A percentile compares a stretch with the other conserved stretches of the same genome.
phyloP scores from a whole-genome alignment of 2,797 vertebrate species.

The Leucoraja ocellata region DNA sequence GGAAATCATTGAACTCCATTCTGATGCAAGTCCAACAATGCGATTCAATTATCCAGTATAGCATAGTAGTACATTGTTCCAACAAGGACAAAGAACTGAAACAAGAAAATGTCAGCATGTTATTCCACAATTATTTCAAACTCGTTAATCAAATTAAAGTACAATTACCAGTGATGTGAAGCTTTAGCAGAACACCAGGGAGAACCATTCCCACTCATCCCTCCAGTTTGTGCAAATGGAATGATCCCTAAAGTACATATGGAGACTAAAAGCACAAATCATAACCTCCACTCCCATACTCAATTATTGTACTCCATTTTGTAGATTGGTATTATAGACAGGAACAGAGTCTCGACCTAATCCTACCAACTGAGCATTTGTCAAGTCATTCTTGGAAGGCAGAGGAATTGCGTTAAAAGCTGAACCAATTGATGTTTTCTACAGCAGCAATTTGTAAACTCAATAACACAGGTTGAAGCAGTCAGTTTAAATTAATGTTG shows the following conservation, averaged over 20 bases:
- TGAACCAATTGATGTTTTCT: background rate
- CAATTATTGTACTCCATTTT: background rate
- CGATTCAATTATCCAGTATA: slow-evolving; percentile 55
- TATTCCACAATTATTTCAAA: too few relatives aligned
- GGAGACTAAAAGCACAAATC: background rate
- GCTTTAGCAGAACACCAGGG: background rate
- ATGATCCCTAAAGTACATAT: background rate
- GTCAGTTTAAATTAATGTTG: background rate
- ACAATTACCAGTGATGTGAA: background rate
- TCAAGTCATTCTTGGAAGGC: background rate
- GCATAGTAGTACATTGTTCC: slow-evolving; percentile 65
- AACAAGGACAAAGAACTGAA: slow-evolving; percentile 64
- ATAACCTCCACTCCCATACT: background rate
- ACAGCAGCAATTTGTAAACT: background rate
- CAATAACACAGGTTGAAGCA: background rate
- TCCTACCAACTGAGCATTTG: background rate
- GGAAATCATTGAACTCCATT: slow-evolving; percentile 1
- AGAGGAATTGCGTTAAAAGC: background rate
- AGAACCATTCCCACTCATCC: background rate
- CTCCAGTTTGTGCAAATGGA: background rate
- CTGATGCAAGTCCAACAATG: background rate
- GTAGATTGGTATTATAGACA: background rate
- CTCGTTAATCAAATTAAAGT: too few relatives aligned
- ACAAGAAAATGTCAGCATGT: background rate
- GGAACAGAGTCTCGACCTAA: too few relatives aligned